Evolutionary conservation across 2,113 vertebrate species (phyloP), one percentile per base, ranked within the genome.

Genomic region (Strix uralensis): DNA sequence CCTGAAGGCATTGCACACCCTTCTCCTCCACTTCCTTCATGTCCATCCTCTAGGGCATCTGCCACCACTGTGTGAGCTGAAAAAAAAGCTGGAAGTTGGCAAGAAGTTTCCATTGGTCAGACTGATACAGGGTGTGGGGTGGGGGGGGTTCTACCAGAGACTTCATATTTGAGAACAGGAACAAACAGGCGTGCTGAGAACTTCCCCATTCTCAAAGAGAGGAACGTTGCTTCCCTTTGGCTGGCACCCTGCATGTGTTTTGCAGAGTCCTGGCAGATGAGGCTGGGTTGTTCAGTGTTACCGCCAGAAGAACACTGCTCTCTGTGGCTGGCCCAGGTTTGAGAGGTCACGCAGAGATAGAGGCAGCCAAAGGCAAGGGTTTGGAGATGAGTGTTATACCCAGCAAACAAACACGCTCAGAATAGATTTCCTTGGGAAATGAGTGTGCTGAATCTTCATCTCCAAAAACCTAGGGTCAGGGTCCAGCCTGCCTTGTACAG

Each of bases 71-170:
- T 38, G 36, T 15, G 49, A 83, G 49, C 88, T 94, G 47, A 83
- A 93, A 32, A 81, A 69, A 58, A 81, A 71, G 26, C 49, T 91
- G 32, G 15, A 40, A 75, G 30, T n/a, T 91, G 34, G 51, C 25
- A 74, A 75, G 30, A 67, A 78, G 42, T 59, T 91, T 86, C 59
- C 27, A 32, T 40, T 0, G 0, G 3, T 88, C 42, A 51, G 34
- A 61, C 18, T 0, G 0, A 32, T 62, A 11, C 0, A 0, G 9
- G 40, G 15, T 0, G 2, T 7, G 19, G 7, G 20, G 10, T 5
- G 32, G 11, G 7, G 9, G n/a, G n/a, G 8, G 1, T 62, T 42
- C 36, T 83, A 75, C 36, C 59, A 52, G 81, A 55, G 15, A 78
- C 32, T 7, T 96, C 36, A 52, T 7, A 9, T 46, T 29, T 90